These are phyloP conservation scores for Eira barbara DNA, from an alignment of 2,113 vertebrate genomes.

Conservation along the genomic window DNA sequence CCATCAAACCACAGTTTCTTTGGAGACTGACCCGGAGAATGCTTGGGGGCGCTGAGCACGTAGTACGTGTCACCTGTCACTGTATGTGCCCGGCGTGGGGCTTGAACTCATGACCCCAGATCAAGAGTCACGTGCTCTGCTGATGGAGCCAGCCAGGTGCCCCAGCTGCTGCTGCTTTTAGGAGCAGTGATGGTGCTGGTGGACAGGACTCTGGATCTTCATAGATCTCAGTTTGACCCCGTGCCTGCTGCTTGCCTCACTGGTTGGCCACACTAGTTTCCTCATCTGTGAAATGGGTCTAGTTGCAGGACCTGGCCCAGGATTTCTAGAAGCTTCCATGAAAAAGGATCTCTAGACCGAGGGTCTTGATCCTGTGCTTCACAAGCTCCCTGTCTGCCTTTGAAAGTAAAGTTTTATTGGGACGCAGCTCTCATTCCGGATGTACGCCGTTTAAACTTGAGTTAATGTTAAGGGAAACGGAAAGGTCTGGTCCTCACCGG, in stretches of 20 bases:
- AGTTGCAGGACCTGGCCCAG: not conserved
- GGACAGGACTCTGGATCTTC: not conserved
- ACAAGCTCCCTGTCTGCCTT: not conserved
- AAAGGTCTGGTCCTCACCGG: not conserved
- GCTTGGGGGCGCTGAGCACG: fast-evolving
- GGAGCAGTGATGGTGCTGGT: not conserved
- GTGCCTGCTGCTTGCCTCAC: not conserved
- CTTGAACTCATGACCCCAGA: not conserved
- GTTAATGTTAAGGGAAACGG: not conserved
- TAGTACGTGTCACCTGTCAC: no score
- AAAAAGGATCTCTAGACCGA: not conserved
- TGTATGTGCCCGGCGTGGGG: not conserved
- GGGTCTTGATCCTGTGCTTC: not conserved
- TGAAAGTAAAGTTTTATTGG: not conserved
- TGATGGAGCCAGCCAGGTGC: not conserved
- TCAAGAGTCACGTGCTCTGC: not conserved
- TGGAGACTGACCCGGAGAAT: not conserved
- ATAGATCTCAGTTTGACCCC: not conserved
- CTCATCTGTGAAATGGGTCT: not conserved
- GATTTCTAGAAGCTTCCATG: not conserved
- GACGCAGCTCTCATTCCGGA: not conserved
- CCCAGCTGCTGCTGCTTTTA: not conserved
- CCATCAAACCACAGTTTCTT: not conserved
- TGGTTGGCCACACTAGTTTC: not conserved
- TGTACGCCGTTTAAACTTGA: not conserved